Base-by-base conservation (phyloP, 2,888 invertebrate species). In the Xylocampa areola region DNA sequence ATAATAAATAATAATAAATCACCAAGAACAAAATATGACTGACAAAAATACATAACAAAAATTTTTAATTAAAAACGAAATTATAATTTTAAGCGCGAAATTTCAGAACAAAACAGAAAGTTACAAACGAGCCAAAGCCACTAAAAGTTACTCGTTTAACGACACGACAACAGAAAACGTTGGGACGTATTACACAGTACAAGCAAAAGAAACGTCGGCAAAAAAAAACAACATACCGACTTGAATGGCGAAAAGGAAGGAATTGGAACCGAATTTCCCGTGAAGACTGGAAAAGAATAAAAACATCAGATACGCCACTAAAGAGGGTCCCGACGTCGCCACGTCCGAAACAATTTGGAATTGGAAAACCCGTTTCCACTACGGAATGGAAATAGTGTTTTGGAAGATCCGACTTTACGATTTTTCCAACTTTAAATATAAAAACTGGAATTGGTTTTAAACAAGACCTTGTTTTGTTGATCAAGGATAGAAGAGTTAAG, bases 241-340 rank as follows among this genome's bases (percentile, higher is more conserved):
- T 59, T 49, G 48, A 66, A 67, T 54, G 52, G 63, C 61, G 48
- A 64, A 73, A 60, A 62, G 62, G 54, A 65, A 62, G 71, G 57
- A 73, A 75, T 77, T 71, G 76, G 69, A 80, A 77, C 67, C 54
- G 70, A 80, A 81, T 82, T 79, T 78, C 71, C 75, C 49, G 68
- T 75, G 62, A 69, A 73, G 47, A 66, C 59, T 57, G 60, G 19
- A 66, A 68, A 59, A 72, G 59, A 69, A 72, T 59, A 68, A 74
- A 74, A 72, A 60, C 64, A 69, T 64, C 58, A 57, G 60, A 64
- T 59, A 62, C 48, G 53, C 27, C 47, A 43, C 52, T 60, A 57
- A 73, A 68, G 55, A 61, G 66, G 35, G 39, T 66, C 45, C 52
- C 58, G 37, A 23, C 55, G 53, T 49, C 63, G 55, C 48, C 39